Evolutionary conservation across 2,113 vertebrate genomes (phyloP).

Genomic region (Romanogobio albipinnatus): DNA sequence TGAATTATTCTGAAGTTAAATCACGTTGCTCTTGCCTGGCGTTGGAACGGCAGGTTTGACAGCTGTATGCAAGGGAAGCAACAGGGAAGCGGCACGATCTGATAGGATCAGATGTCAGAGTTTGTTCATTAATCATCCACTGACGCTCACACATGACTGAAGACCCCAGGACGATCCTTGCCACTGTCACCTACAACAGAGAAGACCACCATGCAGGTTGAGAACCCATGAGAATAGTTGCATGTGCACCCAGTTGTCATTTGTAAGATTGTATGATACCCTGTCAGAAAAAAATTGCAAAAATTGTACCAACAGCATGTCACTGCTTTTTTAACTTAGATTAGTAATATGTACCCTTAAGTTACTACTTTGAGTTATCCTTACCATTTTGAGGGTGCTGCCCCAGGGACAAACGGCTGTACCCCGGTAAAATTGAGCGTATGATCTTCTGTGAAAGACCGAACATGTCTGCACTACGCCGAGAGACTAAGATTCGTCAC

Average conservation of each 20-base stretch:
- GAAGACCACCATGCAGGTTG: neutral
- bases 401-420: too few relatives aligned
- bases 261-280: neutral
- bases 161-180: neutral
- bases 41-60: neutral
- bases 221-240: neutral
- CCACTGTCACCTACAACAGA: neutral
- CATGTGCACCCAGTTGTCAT: neutral
- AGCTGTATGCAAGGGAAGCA: neutral
- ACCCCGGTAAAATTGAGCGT: neutral
- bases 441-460: neutral
- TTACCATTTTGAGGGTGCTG: neutral
- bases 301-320: neutral
- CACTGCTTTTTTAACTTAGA: neutral
- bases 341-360: neutral
- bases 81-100: neutral
- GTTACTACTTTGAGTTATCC: neutral
- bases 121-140: constrained; percentile 36
- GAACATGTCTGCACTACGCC: neutral
- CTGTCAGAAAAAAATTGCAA: neutral
- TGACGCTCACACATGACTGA: neutral
- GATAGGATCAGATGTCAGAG: constrained; percentile 13
- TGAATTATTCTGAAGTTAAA: neutral
- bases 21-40: too few relatives aligned
- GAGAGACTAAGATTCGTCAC: neutral